phyloP scores from a whole-genome alignment of 2,113 vertebrate genomes.

The Ictidomys tridecemlineatus region DNA sequence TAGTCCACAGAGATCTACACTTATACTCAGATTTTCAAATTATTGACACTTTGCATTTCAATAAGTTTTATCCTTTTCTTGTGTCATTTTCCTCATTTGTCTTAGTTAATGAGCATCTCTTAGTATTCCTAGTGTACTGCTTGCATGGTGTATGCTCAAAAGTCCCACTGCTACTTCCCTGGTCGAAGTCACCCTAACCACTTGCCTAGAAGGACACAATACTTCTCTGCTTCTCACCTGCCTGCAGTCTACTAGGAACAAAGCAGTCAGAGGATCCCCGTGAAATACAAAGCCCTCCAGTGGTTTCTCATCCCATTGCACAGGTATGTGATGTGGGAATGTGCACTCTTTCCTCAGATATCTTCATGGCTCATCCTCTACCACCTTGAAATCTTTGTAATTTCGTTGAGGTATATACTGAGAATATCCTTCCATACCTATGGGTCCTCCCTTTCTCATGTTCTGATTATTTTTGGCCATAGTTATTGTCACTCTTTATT shows the following conservation, averaged over 20 bases:
- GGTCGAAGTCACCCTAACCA: not conserved
- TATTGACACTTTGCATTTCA: not conserved
- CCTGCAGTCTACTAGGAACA: not conserved
- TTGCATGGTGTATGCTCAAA: not conserved
- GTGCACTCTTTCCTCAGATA: not conserved
- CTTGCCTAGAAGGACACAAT: not conserved
- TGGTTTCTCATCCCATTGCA: not conserved
- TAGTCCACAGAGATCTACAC: not conserved
- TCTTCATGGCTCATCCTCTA: not conserved
- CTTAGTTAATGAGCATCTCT: not conserved
- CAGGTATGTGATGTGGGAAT: not conserved
- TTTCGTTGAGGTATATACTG: not conserved
- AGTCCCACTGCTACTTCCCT: not conserved
- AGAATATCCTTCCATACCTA: rapidly evolving
- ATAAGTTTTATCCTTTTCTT: not conserved
- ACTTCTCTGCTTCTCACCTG: not conserved
- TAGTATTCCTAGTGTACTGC: not conserved
- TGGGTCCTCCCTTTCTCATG: not conserved
- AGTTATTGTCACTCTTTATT: not conserved
- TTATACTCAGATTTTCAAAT: not conserved
- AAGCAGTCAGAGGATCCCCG: not conserved
- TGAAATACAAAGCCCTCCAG: not conserved
- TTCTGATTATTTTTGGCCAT: not conserved
- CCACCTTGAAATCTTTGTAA: not conserved
- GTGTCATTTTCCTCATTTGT: not conserved